Percentiles rank a stretch among this genome's conserved stretches.
These are phyloP conservation scores for Hylomyscus alleni DNA, from an alignment of 2,797 vertebrate genomes.

Conservation along the genomic window DNA sequence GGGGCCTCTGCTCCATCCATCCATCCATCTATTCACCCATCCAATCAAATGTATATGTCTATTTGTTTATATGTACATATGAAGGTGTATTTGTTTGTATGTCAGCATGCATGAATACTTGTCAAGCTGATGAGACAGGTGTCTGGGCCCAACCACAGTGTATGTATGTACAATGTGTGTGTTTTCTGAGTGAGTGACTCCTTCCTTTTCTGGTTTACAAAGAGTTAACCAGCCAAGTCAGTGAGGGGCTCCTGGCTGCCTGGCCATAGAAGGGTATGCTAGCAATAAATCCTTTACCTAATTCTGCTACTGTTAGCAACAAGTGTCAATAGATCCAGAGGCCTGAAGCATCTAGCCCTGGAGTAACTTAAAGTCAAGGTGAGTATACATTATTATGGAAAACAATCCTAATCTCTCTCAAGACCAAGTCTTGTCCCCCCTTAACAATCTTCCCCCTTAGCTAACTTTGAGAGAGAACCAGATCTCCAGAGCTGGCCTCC, in stretches of 20 bases:
- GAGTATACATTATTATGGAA: neutral
- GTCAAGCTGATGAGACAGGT: neutral
- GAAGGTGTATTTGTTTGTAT: neutral
- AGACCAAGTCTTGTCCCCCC: neutral
- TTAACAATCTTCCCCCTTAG: neutral
- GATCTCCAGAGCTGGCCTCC: neutral
- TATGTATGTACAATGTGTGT: neutral
- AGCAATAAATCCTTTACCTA: neutral
- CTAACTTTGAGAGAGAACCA: neutral
- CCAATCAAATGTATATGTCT: neutral
- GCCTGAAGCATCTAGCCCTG: neutral
- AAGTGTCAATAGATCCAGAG: neutral
- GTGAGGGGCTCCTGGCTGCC: neutral
- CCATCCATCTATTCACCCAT: no score
- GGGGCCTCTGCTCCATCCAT: neutral
- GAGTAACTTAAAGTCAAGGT: neutral
- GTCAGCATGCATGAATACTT: neutral
- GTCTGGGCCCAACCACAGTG: neutral
- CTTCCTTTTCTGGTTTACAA: neutral
- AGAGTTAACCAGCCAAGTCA: neutral
- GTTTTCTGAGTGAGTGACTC: neutral
- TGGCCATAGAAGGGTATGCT: neutral
- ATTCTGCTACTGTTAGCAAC: neutral
- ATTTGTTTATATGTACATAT: neutral
- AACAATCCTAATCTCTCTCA: neutral